Conservation (phyloP, 2,113 vertebrate genomes). For the Larimichthys crocea region DNA sequence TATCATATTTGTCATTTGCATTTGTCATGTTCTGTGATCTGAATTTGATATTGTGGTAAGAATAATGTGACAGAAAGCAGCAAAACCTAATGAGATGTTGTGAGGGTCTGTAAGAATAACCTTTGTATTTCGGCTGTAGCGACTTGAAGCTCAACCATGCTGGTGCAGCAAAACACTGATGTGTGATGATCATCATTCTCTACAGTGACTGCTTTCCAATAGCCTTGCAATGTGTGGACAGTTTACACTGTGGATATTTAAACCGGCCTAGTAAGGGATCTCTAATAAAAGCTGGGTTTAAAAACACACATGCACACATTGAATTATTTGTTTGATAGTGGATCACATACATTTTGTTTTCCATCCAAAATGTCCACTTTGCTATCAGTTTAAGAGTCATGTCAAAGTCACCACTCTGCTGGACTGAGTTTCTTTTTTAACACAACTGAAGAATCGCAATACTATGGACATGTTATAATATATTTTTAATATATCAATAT, state of each 20-base stretch:
- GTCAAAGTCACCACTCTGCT: background rate
- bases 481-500: too few species aligned
- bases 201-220: background rate
- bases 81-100: background rate
- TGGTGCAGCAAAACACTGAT: background rate
- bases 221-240: conserved; percentile 1
- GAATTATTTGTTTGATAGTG: background rate
- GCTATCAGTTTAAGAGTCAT: background rate
- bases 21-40: background rate
- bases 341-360: background rate
- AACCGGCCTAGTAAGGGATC: background rate
- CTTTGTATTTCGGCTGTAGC: background rate
- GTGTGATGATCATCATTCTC: background rate
- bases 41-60: background rate
- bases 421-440: background rate
- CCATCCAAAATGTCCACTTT: background rate
- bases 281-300: background rate
- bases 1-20: conserved; percentile 8
- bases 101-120: background rate
- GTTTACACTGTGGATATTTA: background rate
- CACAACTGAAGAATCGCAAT: background rate
- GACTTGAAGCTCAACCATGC: background rate
- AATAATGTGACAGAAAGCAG: background rate
- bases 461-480: too few species aligned
- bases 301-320: background rate